Evolutionary conservation across 2,113 vertebrate genomes (phyloP), one percentile per base, ranked within the genome.

Genomic region (Nibea coibor): DNA sequence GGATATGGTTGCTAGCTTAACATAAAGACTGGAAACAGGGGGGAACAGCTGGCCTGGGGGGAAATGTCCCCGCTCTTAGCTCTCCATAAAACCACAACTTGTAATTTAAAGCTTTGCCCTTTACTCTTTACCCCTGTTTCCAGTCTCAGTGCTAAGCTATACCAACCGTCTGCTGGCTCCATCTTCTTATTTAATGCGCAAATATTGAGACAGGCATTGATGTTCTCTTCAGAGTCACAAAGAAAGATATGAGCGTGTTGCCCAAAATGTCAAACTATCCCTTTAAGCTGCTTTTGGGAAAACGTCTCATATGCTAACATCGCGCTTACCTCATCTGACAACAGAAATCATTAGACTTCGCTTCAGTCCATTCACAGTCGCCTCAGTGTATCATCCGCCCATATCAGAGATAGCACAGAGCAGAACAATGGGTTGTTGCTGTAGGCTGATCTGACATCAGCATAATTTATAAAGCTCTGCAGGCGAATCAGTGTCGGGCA

Each of bases 401-500:
- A n/a, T 66, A 86, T 78, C 78, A 62, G 19, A 68, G 48, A 85
- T 57, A 57, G 62, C 39, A 85, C 65, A 80, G 75, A 82, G 67
- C 57, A 69, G 53, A 87, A 88, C 81, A 86, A 88, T 82, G 76
- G 35, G 35, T 39, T 9, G 35, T 39, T 39, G 48, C 80, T 66
- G 81, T 57, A 74, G 58, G 48, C 69, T 82, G 75, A 68, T 85
- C 56, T 83, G 59, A 87, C 79, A 82, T 89, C 78, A 79, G 67
- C 67, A 87, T 82, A 79, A 84, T 83, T 90, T 78, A 76, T 78
- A 82, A 90, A 68, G 74, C 81, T 90, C 69, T 70, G 54, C 61
- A 62, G 80, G 80, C 80, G 72, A 75, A 83, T 89, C 84, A 80
- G 69, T 91, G 78, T 91, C 91, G 85, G 57, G 42, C 84, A 90